Conservation (phyloP, 2,888 invertebrate species). For the Subacronicta megacephala region DNA sequence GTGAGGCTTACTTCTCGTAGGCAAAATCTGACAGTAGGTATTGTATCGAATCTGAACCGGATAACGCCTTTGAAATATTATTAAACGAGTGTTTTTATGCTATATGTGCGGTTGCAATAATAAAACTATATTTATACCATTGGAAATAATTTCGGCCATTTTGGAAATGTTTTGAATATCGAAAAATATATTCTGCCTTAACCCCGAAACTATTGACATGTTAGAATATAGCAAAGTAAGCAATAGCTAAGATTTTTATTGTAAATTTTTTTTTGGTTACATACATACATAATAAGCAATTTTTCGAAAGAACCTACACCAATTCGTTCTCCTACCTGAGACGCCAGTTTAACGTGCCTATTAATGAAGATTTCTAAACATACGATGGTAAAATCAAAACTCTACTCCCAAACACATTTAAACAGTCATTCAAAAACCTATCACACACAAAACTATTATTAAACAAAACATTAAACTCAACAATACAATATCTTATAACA, state of each 20-base stretch:
- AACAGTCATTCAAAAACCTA: no score
- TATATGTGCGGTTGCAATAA: conserved; percentile 63
- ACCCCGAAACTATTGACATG: not conserved
- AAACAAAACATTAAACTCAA: conserved; percentile 39
- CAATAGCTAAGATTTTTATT: no score
- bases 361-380: not conserved
- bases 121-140: conserved; percentile 66
- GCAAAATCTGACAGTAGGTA: conserved; percentile 19
- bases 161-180: no score
- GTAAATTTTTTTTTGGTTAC: no score
- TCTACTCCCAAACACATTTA: no score
- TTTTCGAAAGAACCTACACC: no score
- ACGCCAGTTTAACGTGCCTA: not conserved
- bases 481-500: conserved; percentile 44
- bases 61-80: conserved; percentile 46
- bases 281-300: no score
- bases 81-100: conserved; percentile 45
- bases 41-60: not conserved
- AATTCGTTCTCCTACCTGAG: no score
- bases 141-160: conserved; percentile 37
- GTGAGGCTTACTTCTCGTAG: not conserved
- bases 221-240: conserved; percentile 6
- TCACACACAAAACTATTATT: conserved; percentile 1
- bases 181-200: conserved; percentile 31
- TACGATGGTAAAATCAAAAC: not conserved